Evolutionary conservation across 2,888 invertebrate species (phyloP), one percentile per base, ranked within the genome.

Genomic region (Orthonychiurus folsomi): DNA sequence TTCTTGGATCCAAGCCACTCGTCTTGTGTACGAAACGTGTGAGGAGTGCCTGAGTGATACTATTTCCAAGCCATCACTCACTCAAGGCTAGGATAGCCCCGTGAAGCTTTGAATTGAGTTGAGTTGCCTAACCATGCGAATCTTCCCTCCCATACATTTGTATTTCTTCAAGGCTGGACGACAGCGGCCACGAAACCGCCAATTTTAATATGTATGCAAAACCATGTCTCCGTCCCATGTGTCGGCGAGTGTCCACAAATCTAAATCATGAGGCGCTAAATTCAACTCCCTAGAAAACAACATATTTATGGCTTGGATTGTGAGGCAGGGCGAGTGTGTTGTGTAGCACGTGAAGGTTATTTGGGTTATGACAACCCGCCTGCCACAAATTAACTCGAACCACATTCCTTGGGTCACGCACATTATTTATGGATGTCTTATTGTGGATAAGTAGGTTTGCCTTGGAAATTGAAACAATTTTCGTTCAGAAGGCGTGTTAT

Each of bases 231-330:
- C 9, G 15, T 5, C 15, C 9, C 5, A 15, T 9, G 37, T 37
- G 37, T 37, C 5, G 9, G 9, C 9, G 37, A 37, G 5, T 37
- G 37, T 37, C 37, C 37, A 37, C 37, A 37, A 37, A 37, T 37
- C 37, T 37, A 37, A 37, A 37, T 37, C 37, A 37, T 37, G 37
- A 37, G 37, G 37, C 15, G 37, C 37, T 37, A 37, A 37, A 37
- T 37, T 37, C 15, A 15, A 37, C 5, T 15, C 37, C 37, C 15
- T 5, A 9, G 37, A 5, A 37, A 37, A 37, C 37, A 37, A 37
- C 37, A 37, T 37, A 37, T 37, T 37, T 37, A 37, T 37, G 37
- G n/a, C n/a, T n/a, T n/a, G n/a, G n/a, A n/a, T n/a, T n/a, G n/a
- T n/a, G n/a, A n/a, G n/a, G n/a, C n/a, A n/a, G n/a, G n/a, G n/a